These are phyloP conservation scores for Psittacula echo DNA, from an alignment of 2,797 vertebrate species.

Conservation along the genomic window DNA sequence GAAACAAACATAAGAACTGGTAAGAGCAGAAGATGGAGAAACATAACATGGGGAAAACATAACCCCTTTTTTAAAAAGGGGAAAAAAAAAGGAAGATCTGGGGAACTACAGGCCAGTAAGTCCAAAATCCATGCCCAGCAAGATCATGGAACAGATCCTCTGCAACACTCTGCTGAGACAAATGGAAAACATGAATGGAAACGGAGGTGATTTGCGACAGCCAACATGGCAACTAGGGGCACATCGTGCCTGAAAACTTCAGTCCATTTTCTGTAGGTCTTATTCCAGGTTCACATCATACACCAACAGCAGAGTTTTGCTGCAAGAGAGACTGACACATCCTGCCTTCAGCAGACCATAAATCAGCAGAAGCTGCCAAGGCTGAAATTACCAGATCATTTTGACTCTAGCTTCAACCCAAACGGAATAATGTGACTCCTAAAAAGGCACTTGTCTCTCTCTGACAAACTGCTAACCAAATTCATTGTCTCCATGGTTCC, in stretches of 20 bases:
- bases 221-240: not conserved
- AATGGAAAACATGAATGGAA: not conserved
- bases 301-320: not conserved
- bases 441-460: not conserved
- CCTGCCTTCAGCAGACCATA: not conserved
- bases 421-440: not conserved
- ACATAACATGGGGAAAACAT: not conserved
- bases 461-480: not conserved
- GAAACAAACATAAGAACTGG: not conserved
- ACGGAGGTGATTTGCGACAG: not conserved
- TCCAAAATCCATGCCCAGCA: not conserved
- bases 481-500: not conserved
- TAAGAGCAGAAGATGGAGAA: not conserved
- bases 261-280: not conserved
- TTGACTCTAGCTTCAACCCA: not conserved
- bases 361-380: not conserved
- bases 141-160: not conserved
- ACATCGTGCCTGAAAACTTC: not conserved
- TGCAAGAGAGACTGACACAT: not conserved
- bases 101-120: not conserved
- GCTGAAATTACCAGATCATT: not conserved
- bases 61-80: not conserved
- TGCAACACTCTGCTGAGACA: not conserved
- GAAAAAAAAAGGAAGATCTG: not conserved
- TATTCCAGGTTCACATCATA: not conserved